These are phyloP conservation scores for Eulemur mongoz DNA, from an alignment of 2,797 vertebrate genomes.

Conservation along the genomic window DNA sequence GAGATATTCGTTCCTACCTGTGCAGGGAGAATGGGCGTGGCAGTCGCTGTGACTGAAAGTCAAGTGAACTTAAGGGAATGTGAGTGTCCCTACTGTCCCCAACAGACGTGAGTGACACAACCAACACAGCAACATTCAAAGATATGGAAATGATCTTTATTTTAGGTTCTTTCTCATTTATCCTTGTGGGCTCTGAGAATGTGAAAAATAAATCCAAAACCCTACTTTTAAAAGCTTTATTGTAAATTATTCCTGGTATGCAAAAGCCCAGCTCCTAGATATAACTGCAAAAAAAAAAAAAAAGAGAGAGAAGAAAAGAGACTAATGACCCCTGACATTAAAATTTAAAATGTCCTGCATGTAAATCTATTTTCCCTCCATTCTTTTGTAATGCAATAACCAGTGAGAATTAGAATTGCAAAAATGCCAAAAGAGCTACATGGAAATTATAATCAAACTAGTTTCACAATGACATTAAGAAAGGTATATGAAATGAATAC, in stretches of 20 bases:
- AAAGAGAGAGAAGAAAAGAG: constrained; percentile 32
- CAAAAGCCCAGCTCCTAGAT: constrained; percentile 69
- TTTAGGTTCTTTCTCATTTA: constrained; percentile 75
- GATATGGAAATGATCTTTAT: constrained; percentile 72
- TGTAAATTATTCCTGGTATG: constrained; percentile 66
- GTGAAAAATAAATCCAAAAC: constrained; percentile 81
- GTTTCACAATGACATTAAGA: constrained; percentile 78
- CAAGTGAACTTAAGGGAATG: background rate
- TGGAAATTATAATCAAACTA: constrained; percentile 87
- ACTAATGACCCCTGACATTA: constrained; percentile 88
- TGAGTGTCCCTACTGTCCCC: background rate
- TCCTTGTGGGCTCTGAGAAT: constrained; percentile 73
- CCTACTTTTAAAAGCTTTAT: constrained; percentile 77
- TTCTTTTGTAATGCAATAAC: constrained; percentile 87
- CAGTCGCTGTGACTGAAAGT: background rate
- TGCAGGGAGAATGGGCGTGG: background rate
- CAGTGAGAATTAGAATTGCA: constrained; percentile 90
- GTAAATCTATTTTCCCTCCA: constrained; percentile 82
- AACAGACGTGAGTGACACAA: constrained; percentile 32
- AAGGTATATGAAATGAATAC: constrained; percentile 84
- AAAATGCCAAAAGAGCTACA: constrained; percentile 82
- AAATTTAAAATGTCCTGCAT: constrained; percentile 88
- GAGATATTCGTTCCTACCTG: background rate
- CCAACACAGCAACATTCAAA: constrained; percentile 66
- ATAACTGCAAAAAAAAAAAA: constrained; percentile 20